Conservation (phyloP, 1,140 invertebrate genomes). For the Aricia agestis region DNA sequence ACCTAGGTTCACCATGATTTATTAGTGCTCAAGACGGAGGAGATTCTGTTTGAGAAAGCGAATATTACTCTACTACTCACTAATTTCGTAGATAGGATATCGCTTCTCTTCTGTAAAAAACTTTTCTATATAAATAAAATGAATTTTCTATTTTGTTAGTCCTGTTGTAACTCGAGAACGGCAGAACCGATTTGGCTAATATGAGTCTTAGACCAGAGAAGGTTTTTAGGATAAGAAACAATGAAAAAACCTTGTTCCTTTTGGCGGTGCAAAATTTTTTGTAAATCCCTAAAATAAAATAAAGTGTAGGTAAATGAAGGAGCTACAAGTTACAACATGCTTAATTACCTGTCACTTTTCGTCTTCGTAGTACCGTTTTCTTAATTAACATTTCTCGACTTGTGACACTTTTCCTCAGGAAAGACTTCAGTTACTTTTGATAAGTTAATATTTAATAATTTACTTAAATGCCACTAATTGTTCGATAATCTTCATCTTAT, state of each 20-base stretch:
- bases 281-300: background rate
- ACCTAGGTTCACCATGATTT: background rate
- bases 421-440: background rate
- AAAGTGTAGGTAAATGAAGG: background rate
- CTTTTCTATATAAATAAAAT: too few relatives aligned
- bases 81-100: too few relatives aligned
- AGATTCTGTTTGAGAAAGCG: background rate
- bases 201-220: too few relatives aligned
- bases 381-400: conserved; percentile 10
- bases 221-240: too few relatives aligned
- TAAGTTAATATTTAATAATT: background rate
- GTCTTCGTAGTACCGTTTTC: background rate
- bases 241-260: too few relatives aligned
- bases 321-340: background rate
- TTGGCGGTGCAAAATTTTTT: too few relatives aligned
- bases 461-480: background rate
- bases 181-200: too few relatives aligned
- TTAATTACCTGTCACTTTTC: background rate
- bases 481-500: background rate
- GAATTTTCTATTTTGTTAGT: too few relatives aligned
- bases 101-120: too few relatives aligned
- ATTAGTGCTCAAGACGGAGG: background rate
- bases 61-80: background rate
- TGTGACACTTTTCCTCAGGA: conserved; percentile 6
- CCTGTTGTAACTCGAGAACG: too few relatives aligned